Base-by-base conservation (phyloP, 2,797 vertebrate species). In the Squalus acanthias region DNA sequence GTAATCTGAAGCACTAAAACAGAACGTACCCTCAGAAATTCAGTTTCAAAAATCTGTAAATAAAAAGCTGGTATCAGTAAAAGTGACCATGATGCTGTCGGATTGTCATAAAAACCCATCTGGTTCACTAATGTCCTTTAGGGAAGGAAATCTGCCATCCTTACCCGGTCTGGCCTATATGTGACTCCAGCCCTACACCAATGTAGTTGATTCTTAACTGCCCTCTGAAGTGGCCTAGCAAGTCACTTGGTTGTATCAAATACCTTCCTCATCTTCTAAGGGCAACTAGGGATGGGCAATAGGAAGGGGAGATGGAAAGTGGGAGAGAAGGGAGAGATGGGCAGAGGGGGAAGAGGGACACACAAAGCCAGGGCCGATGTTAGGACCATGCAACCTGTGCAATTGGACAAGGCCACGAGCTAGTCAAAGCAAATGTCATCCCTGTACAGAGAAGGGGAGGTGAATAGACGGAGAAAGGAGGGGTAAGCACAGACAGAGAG, bases 401-500 rank as follows among this genome's bases (percentile, higher is more conserved):
- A 91, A 7, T 39, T 96, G 26, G 4, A 39, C 69, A 85, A 22
- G 1, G 82, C 50, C 82, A 65, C 22, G 26, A 70, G 15, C 10
- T 12, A 29, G 57, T 13, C 60, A 96, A 79, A 39, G 67, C 65
- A 8, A 96, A 22, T 33, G 29, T 0, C 9, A 70, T 15, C 50
- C 24, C n/a, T 69, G 65, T 13, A 70, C n/a, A 33, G 72, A 53
- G 96, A 79, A 8, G 65, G 26, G n/a, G 33, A 65, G 39, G 69
- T 65, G 46, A 79, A n/a, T 39, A 79, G n/a, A 79, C 39, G 76
- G n/a, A 72, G 69, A 88, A 96, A 69, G 67, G 96, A 20, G 76
- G 1, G 91, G 69, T 70, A 96, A 91, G 97, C 96, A 96, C 79
- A 89, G 63, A 70, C 53, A 50, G 15, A 33, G 67, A 93, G 39